Evolutionary conservation across 1,140 invertebrate genomes (phyloP).

Genomic region (Galleria mellonella): DNA sequence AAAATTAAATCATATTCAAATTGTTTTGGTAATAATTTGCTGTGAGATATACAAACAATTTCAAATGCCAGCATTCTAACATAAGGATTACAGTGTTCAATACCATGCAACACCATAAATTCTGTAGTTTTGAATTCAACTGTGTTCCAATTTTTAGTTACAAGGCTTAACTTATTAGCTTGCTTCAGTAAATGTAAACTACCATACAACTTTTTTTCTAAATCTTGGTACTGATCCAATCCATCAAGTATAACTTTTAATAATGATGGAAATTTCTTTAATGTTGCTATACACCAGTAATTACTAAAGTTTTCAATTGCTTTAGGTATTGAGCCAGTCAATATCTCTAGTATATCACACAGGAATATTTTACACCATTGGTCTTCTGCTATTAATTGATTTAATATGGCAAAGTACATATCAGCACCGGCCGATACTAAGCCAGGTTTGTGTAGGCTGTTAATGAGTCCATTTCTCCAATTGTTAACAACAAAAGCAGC

Average conservation of each 20-base stretch:
- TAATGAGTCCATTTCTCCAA: slow-evolving; percentile 48
- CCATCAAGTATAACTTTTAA: slow-evolving; percentile 26
- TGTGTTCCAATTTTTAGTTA: slow-evolving; percentile 27
- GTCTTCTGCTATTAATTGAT: slow-evolving; percentile 35
- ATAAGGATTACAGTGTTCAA: slow-evolving; percentile 35
- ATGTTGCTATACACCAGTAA: slow-evolving; percentile 59
- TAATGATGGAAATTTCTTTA: slow-evolving; percentile 56
- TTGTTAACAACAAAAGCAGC: slow-evolving; percentile 18
- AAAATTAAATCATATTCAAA: slow-evolving; percentile 42
- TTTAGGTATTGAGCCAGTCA: slow-evolving; percentile 27
- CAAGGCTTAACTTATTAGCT: slow-evolving; percentile 45
- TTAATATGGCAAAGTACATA: slow-evolving; percentile 62
- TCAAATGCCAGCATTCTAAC: slow-evolving; percentile 58
- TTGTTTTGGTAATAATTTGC: slow-evolving; percentile 33
- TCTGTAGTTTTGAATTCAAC: slow-evolving; percentile 11
- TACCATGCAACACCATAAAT: slow-evolving; percentile 18
- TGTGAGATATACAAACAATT: slow-evolving; percentile 43
- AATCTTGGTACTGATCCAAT: slow-evolving; percentile 17
- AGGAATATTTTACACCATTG: slow-evolving; percentile 51
- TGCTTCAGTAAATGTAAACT: slow-evolving; percentile 49
- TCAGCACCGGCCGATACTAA: slow-evolving; percentile 65
- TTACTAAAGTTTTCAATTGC: slow-evolving; percentile 58
- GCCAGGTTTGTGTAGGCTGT: slow-evolving; percentile 56
- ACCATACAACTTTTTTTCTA: slow-evolving; percentile 35
- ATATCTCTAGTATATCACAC: slow-evolving; percentile 23